Evolutionary conservation across 2,888 invertebrate species (phyloP).

Genomic region (Chloroclystis v-ata): DNA sequence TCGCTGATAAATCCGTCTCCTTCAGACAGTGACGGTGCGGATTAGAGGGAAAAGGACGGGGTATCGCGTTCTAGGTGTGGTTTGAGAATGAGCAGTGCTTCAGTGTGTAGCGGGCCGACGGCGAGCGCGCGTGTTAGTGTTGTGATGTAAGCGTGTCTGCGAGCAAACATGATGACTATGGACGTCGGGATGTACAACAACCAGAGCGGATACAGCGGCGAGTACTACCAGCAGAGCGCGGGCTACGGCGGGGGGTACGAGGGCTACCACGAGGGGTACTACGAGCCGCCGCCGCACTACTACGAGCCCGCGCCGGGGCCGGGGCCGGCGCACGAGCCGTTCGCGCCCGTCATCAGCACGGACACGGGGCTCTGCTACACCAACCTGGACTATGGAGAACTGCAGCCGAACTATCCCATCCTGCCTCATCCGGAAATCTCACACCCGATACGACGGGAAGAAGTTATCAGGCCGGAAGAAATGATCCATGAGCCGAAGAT

Average conservation of each 20-base stretch:
- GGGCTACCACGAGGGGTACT: conserved; percentile 68
- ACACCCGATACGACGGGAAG: conserved; percentile 67
- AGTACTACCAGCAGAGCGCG: conserved; percentile 74
- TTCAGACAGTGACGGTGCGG: conserved; percentile 29
- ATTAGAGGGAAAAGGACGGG: conserved; percentile 52
- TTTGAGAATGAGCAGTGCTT: conserved; percentile 52
- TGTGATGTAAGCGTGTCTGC: conserved; percentile 56
- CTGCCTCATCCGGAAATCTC: conserved; percentile 69
- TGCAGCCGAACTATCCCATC: conserved; percentile 71
- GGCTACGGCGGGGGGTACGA: conserved; percentile 64
- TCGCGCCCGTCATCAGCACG: conserved; percentile 85
- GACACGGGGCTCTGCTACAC: conserved; percentile 94
- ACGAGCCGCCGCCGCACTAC: conserved; percentile 70
- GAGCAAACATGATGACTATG: conserved; percentile 86
- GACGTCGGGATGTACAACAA: conserved; percentile 88
- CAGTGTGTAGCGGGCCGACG: conserved; percentile 67
- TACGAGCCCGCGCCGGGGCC: conserved; percentile 72
- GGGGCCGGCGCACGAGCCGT: conserved; percentile 64
- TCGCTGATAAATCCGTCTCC: conserved; percentile 50
- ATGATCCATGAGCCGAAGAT: conserved; percentile 67
- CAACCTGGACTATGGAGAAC: conserved; percentile 86
- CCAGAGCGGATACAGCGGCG: conserved; percentile 76
- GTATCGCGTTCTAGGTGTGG: conserved; percentile 57
- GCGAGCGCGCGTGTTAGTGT: conserved; percentile 67
- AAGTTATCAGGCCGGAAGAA: conserved; percentile 75